Percentiles rank a stretch among this genome's conserved stretches.
Conservation (phyloP, 2,113 vertebrate species). For the Pholis gunnellus region DNA sequence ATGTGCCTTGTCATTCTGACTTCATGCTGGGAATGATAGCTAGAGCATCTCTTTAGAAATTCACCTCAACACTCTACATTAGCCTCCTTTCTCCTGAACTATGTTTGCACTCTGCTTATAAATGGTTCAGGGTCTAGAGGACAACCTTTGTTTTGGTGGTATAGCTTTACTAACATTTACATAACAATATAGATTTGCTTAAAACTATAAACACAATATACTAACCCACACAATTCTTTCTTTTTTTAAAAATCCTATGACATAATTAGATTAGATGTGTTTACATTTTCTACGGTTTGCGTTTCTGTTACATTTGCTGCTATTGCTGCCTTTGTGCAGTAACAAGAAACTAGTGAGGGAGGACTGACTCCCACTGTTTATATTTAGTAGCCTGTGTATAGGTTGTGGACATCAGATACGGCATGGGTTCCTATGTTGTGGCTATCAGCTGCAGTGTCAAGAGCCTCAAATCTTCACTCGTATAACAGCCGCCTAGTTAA, state of each 20-base stretch:
- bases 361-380: conserved; percentile 37
- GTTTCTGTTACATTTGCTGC: conserved; percentile 66
- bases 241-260: conserved; percentile 41
- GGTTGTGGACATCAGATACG: conserved; percentile 36
- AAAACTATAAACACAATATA: conserved; percentile 58
- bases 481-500: conserved; percentile 33
- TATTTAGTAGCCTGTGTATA: conserved; percentile 53
- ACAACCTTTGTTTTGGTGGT: conserved; percentile 67
- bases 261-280: conserved; percentile 44
- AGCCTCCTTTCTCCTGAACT: conserved; percentile 29
- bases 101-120: conserved; percentile 50
- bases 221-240: conserved; percentile 34
- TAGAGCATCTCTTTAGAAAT: conserved; percentile 52
- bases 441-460: conserved; percentile 32
- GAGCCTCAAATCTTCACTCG: conserved; percentile 39
- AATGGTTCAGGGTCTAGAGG: conserved; percentile 46
- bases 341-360: conserved; percentile 65
- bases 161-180: conserved; percentile 78
- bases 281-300: conserved; percentile 52
- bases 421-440: conserved; percentile 50
- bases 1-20: conserved; percentile 76
- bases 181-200: conserved; percentile 56
- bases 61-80: conserved; percentile 27
- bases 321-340: conserved; percentile 64
- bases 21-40: conserved; percentile 53